Evolutionary conservation across 2,888 invertebrate genomes (phyloP).

Genomic region (Latheticus oryzae): DNA sequence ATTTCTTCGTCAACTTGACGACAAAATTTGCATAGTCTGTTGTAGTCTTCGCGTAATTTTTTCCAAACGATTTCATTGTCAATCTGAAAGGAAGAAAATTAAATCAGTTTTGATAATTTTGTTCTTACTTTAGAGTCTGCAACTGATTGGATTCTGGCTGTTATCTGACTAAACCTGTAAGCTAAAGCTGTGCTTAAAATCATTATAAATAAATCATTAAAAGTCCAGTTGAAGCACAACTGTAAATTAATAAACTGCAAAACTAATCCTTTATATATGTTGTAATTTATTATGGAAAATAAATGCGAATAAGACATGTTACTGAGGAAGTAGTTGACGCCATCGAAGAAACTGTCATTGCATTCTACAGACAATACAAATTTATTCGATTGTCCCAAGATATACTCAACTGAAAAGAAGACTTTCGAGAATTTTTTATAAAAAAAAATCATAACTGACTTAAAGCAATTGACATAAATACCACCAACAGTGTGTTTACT

Average conservation of each 20-base stretch:
- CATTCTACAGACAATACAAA: conserved; percentile 39
- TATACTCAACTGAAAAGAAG: conserved; percentile 45
- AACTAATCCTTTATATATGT: conserved; percentile 40
- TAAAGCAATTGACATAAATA: conserved; percentile 21
- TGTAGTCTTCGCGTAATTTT: conserved; percentile 73
- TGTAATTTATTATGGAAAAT: conserved; percentile 42
- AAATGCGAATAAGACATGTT: conserved; percentile 44
- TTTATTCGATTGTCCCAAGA: conserved; percentile 43
- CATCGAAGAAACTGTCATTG: conserved; percentile 32
- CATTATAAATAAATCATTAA: conserved; percentile 77
- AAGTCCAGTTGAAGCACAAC: conserved; percentile 76
- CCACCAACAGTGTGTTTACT: conserved; percentile 14
- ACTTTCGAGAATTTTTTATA: conserved; percentile 1
- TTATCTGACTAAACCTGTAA: conserved; percentile 70
- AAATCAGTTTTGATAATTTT: conserved; percentile 3
- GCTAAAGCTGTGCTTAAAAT: conserved; percentile 75
- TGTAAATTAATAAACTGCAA: conserved; percentile 67
- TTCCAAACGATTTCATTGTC: conserved; percentile 75
- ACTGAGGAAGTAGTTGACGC: conserved; percentile 44
- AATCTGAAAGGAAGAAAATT: no score
- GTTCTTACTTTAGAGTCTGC: conserved; percentile 41
- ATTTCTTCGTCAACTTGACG: conserved; percentile 71
- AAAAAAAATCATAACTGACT: conserved; percentile 9
- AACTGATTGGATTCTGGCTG: conserved; percentile 40
- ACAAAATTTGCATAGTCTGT: conserved; percentile 72